Evolutionary conservation across 1,140 invertebrate genomes (phyloP).

Genomic region (Apis florea): DNA sequence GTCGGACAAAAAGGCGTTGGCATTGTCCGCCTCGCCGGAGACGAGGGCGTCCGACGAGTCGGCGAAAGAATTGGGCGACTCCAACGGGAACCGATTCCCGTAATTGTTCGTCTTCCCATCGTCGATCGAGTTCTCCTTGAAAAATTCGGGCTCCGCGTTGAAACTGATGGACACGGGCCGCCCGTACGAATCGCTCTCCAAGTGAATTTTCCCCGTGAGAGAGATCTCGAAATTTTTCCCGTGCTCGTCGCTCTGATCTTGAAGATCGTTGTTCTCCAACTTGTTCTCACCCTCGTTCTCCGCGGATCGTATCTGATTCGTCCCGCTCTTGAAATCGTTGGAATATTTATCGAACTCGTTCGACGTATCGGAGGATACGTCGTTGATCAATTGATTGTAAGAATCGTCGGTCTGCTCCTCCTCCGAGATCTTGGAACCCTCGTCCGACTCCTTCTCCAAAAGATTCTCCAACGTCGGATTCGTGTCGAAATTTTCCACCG

Average conservation of each 20-base stretch:
- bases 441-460: background rate
- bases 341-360: background rate
- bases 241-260: no score
- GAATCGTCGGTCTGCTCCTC: background rate
- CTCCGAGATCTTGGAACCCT: background rate
- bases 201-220: constrained; percentile 62
- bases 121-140: background rate
- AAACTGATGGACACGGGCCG: constrained; percentile 61
- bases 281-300: background rate
- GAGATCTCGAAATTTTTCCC: constrained; percentile 61
- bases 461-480: no score
- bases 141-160: constrained; percentile 47
- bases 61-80: background rate
- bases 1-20: constrained; percentile 25
- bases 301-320: background rate
- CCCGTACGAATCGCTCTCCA: constrained; percentile 50
- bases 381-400: background rate
- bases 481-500: background rate
- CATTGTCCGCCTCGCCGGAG: background rate
- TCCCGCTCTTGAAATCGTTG: background rate
- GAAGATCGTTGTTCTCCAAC: background rate
- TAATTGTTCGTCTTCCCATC: background rate
- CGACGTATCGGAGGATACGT: background rate
- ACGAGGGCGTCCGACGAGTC: constrained; percentile 12
- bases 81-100: constrained; percentile 24